Evolutionary conservation across 2,113 vertebrate genomes (phyloP), one percentile per base, ranked within the genome.

Genomic region (Kryptolebias marmoratus): DNA sequence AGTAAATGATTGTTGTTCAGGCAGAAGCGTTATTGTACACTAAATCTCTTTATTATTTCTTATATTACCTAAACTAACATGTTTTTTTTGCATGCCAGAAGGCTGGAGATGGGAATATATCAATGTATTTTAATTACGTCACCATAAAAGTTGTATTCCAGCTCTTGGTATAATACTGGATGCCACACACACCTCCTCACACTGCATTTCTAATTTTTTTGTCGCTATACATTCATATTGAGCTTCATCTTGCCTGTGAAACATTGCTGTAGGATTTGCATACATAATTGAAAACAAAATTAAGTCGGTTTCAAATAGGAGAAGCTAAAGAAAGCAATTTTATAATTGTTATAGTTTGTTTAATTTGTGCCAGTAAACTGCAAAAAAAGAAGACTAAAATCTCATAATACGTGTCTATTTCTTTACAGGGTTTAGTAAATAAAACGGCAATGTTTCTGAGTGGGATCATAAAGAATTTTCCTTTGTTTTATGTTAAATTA

Each of bases 1-100:
- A 85, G 96, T 10, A 79, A 74, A 42, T 5, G 8, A 42, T 42
- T 42, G 39, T 42, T 42, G 5, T 36, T 36, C 7, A 4, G 36
- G 36, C 36, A 36, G 1, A 42, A 10, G 39, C 39, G 10, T 42
- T 42, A 42, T 8, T 42, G 9, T 10, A 10, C 5, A 42, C 39
- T 9, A 42, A 42, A 42, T 42, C 1, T 42, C 10, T 42, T 42
- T 10, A 42, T 42, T 42, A 42, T 42, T 42, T 42, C 3, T 4
- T 36, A 7, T 36, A 36, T 4, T 36, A 42, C 39, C 4, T 42
- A 42, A 42, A 42, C 39, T 42, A 5, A 42, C 39, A 10, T 42
- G 1, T 42, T 6, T 42, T 42, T 6, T 42, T 42, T 42, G 39
- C 9, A 10, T 10, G 48, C 49, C 57, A 45, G 55, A 57, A 65